Evolutionary conservation across 2,113 vertebrate genomes (phyloP).

Genomic region (Pseudorhombus dupliciocellatus): DNA sequence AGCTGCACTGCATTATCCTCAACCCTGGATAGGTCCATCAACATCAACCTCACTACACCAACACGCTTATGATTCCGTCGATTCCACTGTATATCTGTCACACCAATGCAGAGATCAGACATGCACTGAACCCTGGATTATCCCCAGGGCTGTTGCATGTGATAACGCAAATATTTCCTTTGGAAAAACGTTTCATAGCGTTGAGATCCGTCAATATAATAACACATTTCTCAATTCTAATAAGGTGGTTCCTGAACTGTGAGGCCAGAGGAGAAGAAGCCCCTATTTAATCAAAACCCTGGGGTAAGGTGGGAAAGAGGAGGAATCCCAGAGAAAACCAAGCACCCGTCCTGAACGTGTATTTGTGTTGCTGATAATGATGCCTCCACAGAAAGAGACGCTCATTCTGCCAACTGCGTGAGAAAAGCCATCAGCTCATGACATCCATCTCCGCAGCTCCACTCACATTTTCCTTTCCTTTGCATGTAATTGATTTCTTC

Average conservation of each 20-base stretch:
- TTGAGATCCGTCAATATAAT: not conserved
- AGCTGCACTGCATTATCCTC: slow-evolving; percentile 21
- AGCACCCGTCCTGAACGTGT: slow-evolving; percentile 17
- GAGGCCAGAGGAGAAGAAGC: not conserved
- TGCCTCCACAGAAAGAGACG: slow-evolving; percentile 4
- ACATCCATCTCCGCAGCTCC: slow-evolving; percentile 43
- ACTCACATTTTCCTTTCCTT: slow-evolving; percentile 58
- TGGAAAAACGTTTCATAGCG: not conserved
- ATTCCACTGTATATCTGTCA: too few species aligned
- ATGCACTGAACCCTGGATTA: too few species aligned
- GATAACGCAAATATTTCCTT: too few species aligned
- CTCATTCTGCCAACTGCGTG: slow-evolving; percentile 24
- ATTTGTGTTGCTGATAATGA: slow-evolving; percentile 42
- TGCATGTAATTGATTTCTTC: slow-evolving; percentile 76
- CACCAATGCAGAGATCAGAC: too few species aligned
- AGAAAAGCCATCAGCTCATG: slow-evolving; percentile 35
- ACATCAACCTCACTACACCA: slow-evolving; percentile 16
- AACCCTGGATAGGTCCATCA: slow-evolving; percentile 22
- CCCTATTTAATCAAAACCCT: too few species aligned
- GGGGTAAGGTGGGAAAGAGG: not conserved
- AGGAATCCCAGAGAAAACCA: slow-evolving; percentile 2
- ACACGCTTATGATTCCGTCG: too few species aligned
- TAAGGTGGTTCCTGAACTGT: slow-evolving; percentile 1
- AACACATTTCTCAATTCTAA: not conserved
- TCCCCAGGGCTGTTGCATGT: too few species aligned